phyloP scores from a whole-genome alignment of 2,113 vertebrate genomes.

The Danio rerio region DNA sequence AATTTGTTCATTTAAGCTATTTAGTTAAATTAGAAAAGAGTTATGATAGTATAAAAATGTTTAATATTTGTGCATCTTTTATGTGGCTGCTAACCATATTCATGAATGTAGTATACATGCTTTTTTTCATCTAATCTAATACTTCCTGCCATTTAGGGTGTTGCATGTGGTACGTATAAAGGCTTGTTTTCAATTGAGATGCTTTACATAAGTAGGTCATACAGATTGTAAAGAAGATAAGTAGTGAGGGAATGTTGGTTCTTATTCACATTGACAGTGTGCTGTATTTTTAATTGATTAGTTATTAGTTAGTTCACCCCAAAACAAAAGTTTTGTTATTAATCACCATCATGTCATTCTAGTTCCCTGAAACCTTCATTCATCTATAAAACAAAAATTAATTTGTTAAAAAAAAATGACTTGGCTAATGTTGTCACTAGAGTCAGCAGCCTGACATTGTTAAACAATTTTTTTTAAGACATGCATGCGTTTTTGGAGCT shows the following conservation, averaged over 20 bases:
- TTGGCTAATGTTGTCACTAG: no score
- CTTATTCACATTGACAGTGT: no score
- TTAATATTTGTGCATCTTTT: neutral
- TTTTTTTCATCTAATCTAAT: neutral
- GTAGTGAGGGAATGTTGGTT: neutral
- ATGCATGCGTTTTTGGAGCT: no score
- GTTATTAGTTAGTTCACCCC: no score
- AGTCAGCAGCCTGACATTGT: no score
- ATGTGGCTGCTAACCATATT: neutral
- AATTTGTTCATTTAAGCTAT: neutral
- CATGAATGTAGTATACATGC: neutral
- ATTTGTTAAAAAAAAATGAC: no score
- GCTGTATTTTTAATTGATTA: no score
- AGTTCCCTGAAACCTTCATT: no score
- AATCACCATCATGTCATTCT: no score
- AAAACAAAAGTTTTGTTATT: no score
- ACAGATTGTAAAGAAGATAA: constrained; percentile 8
- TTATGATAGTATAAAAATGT: neutral
- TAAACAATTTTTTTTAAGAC: no score
- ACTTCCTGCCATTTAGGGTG: neutral
- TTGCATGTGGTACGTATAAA: neutral
- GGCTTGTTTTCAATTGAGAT: constrained; percentile 1
- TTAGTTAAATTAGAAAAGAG: neutral
- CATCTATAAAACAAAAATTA: no score
- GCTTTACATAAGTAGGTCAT: constrained; percentile 8